Percentiles rank a stretch among this genome's conserved stretches.
These are phyloP conservation scores for Zaprionus ornatus DNA, from an alignment of 1,140 invertebrate genomes.

Conservation along the genomic window DNA sequence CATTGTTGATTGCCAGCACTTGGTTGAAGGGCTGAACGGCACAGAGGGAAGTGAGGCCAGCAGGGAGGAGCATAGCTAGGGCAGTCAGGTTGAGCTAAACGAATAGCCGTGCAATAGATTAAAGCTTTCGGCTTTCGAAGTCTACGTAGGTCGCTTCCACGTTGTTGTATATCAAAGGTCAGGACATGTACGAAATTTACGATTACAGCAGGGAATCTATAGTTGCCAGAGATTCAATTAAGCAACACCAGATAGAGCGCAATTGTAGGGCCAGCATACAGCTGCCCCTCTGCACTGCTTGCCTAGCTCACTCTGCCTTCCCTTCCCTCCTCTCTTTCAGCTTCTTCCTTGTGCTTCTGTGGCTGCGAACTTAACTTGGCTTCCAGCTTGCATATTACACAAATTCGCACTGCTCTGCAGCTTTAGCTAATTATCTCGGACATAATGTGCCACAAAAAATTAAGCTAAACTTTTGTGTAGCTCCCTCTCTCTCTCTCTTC, in stretches of 20 bases:
- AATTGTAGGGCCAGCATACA: too few species aligned
- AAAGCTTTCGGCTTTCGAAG: conserved; percentile 18
- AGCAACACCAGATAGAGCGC: not conserved
- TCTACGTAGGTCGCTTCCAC: conserved; percentile 10
- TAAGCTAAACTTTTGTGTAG: conserved; percentile 29
- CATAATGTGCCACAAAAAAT: conserved; percentile 29
- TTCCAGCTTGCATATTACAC: not conserved
- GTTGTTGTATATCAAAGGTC: conserved; percentile 49
- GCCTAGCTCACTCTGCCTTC: not conserved
- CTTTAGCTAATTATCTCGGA: conserved; percentile 29
- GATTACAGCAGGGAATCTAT: conserved; percentile 19
- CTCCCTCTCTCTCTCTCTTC: not conserved
- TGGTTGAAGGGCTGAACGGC: conserved; percentile 4
- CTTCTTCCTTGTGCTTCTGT: not conserved
- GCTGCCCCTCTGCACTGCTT: not conserved
- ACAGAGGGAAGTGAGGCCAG: too few species aligned
- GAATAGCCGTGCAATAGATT: conserved; percentile 36
- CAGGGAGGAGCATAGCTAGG: not conserved
- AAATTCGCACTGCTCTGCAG: not conserved
- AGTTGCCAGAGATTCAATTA: conserved; percentile 30
- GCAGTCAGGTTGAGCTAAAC: not conserved
- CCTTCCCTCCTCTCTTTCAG: not conserved
- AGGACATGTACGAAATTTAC: conserved; percentile 45
- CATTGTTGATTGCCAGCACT: conserved; percentile 54
- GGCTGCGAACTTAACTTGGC: not conserved